Evolutionary conservation across 2,113 vertebrate species (phyloP).

Genomic region (Megaceryle torquata): DNA sequence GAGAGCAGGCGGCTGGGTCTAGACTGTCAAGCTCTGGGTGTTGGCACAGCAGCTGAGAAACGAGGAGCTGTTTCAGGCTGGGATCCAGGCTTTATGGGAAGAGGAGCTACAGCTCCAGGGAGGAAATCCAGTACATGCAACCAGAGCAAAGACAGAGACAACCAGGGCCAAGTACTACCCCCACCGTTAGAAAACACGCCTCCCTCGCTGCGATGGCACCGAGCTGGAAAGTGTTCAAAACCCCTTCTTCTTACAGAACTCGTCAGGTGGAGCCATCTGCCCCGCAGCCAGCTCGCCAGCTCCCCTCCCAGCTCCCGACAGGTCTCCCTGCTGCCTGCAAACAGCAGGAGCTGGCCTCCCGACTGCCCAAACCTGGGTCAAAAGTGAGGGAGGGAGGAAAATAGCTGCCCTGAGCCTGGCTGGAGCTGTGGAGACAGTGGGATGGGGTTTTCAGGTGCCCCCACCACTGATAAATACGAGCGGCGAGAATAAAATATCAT

Average conservation of each 20-base stretch:
- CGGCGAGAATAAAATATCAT: not conserved
- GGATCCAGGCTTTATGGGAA: not conserved
- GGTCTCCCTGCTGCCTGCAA: not conserved
- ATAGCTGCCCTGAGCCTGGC: not conserved
- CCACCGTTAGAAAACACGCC: not conserved
- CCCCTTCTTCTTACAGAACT: not conserved
- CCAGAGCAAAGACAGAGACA: not conserved
- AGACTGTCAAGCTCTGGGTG: not conserved
- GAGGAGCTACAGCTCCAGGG: not conserved
- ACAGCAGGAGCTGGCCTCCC: not conserved
- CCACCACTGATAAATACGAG: rapidly evolving
- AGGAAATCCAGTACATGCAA: not conserved
- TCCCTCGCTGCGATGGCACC: not conserved
- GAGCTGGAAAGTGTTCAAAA: not conserved
- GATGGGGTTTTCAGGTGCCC: not conserved
- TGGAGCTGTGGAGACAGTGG: rapidly evolving
- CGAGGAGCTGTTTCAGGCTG: not conserved
- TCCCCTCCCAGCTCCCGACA: not conserved
- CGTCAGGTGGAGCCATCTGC: constrained; percentile 24
- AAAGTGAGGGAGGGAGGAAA: not conserved
- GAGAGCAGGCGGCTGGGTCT: not conserved
- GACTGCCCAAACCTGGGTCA: not conserved
- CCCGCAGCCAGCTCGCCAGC: not conserved
- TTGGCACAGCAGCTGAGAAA: not conserved
- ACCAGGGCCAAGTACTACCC: not conserved